Evolutionary conservation across 1,140 invertebrate species (phyloP), one percentile per base, ranked within the genome.

Genomic region (Augochlora pura): DNA sequence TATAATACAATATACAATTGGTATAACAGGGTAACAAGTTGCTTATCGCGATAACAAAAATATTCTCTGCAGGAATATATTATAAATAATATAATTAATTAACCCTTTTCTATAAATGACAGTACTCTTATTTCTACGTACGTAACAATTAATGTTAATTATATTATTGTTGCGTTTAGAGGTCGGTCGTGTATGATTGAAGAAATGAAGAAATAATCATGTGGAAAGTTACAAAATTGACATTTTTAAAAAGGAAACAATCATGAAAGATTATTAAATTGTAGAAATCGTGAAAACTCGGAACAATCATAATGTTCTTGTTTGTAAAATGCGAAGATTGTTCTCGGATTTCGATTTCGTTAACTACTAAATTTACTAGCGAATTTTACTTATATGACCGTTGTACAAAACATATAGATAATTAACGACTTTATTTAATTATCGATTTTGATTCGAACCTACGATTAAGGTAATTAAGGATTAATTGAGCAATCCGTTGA

Each of bases 401-500:
- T 76, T 76, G 39, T 69, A 14, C 8, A 69, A 39, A 23, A 42
- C 60, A 60, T 42, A 63, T 69, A 57, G 38, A 23, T 23, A 60
- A 60, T 60, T 32, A 68, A 59, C 32, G 46, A 65, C 62, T 65
- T 65, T 39, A 16, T 38, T 39, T 69, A 52, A 27, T 75, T 75
- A 42, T 68, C 42, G 65, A 57, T 57, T 81, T 84, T 72, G 67
- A 84, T 80, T 84, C 14, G 46, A 69, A 4, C 68, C 59, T 74
- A 82, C 16, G 18, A 74, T 73, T 84, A 82, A 78, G 21, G 8
- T 52, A 64, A 78, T 64, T 73, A 64, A 79, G n/a, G 65, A 68
- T 79, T 84, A 83, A 80, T 88, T 88, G 87, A 88, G 87, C 87
- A 88, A 88, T 76, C 66, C 59, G 80, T 87, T 86, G 86, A 88